These are phyloP conservation scores for Condylura cristata DNA, from an alignment of 2,113 vertebrate species.

Conservation along the genomic window DNA sequence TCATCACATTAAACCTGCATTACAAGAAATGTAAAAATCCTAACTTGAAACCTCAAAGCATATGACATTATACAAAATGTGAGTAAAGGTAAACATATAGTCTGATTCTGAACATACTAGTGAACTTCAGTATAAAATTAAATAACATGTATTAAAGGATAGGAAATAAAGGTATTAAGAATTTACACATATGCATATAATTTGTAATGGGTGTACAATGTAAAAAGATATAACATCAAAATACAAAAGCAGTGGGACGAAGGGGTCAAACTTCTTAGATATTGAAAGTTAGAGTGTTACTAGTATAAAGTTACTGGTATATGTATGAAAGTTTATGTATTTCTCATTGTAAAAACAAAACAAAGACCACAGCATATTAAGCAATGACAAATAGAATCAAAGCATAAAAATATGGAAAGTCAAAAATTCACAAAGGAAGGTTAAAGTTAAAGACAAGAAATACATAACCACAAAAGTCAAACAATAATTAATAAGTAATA, in stretches of 20 bases:
- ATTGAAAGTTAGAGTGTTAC: background rate
- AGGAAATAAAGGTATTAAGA: background rate
- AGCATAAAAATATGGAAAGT: background rate
- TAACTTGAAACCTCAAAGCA: background rate
- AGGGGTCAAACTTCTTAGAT: background rate
- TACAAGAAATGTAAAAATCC: background rate
- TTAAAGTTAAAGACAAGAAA: background rate
- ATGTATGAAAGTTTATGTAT: background rate
- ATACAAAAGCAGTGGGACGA: background rate
- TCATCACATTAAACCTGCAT: background rate
- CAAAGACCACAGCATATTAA: background rate
- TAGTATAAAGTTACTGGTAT: background rate
- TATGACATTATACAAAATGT: background rate
- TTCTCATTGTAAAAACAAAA: background rate
- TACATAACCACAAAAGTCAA: background rate
- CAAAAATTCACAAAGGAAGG: background rate
- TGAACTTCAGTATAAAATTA: background rate
- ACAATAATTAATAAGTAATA: background rate
- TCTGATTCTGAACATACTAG: background rate
- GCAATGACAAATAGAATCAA: background rate
- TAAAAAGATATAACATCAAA: background rate
- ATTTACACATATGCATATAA: background rate
- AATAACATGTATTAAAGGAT: background rate
- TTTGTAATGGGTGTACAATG: background rate
- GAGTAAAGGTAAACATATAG: background rate